Conservation (phyloP, 1,140 invertebrate species). For the Papilio glaucus region DNA sequence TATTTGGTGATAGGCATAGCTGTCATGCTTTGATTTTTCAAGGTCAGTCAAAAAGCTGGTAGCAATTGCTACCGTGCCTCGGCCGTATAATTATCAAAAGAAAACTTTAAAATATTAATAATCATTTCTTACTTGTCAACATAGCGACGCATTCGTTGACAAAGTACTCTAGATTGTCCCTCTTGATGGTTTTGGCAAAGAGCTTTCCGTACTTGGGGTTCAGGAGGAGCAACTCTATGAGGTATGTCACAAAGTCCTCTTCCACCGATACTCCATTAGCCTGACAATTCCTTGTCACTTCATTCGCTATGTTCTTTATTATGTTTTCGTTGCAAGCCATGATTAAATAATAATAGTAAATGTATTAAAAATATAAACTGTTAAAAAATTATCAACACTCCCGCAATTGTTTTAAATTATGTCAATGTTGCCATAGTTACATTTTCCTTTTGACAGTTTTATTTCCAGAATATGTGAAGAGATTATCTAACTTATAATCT, state of each 20-base stretch:
- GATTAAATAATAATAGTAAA: conserved; percentile 32
- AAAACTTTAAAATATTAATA: neutral
- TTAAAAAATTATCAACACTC: conserved; percentile 6
- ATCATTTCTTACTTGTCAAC: conserved; percentile 64
- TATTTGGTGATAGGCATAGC: too few relatives aligned
- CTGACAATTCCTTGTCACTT: conserved; percentile 76
- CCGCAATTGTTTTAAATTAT: conserved; percentile 16
- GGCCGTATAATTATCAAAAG: too few relatives aligned
- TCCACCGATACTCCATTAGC: conserved; percentile 57
- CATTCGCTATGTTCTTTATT: conserved; percentile 81
- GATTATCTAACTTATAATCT: too few relatives aligned
- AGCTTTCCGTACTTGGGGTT: conserved; percentile 83
- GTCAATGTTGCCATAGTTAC: conserved; percentile 28
- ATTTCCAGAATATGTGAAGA: too few relatives aligned
- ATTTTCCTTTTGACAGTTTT: too few relatives aligned
- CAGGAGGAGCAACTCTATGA: conserved; percentile 78
- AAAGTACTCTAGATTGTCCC: conserved; percentile 78
- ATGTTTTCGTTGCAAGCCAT: conserved; percentile 78
- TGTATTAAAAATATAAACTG: conserved; percentile 24
- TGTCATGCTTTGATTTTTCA: too few relatives aligned
- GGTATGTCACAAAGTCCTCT: conserved; percentile 66
- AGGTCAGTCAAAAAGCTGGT: too few relatives aligned
- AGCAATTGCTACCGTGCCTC: neutral
- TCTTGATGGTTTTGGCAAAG: conserved; percentile 71
- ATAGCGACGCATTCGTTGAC: conserved; percentile 76